Evolutionary conservation across 2,888 invertebrate species (phyloP).

Genomic region (Hemistola chrysoprasaria): DNA sequence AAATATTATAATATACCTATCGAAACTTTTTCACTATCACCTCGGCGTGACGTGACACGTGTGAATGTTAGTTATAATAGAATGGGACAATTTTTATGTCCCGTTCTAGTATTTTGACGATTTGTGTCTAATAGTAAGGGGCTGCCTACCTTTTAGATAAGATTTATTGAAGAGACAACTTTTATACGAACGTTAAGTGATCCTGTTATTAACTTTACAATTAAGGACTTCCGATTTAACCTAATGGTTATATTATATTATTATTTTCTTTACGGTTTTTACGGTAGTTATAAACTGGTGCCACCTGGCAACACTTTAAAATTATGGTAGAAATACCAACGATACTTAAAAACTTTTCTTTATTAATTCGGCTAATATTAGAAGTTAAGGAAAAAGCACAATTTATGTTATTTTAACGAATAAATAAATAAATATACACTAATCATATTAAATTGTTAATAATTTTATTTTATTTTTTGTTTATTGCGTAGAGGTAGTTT

Average conservation of each 20-base stretch:
- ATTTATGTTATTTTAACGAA: constrained; percentile 70
- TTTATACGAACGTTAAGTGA: constrained; percentile 81
- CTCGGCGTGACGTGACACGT: constrained; percentile 57
- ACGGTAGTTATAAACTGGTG: constrained; percentile 36
- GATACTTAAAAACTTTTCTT: constrained; percentile 40
- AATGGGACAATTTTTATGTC: constrained; percentile 61
- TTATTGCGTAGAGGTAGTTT: constrained; percentile 58
- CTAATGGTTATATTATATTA: constrained; percentile 57
- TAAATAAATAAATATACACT: constrained; percentile 61
- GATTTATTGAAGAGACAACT: constrained; percentile 79
- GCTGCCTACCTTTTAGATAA: constrained; percentile 78
- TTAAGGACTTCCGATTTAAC: constrained; percentile 76
- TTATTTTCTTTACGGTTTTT: constrained; percentile 40
- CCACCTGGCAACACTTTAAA: constrained; percentile 50
- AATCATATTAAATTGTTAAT: constrained; percentile 73
- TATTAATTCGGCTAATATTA: constrained; percentile 76
- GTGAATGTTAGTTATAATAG: constrained; percentile 54
- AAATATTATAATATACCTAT: constrained; percentile 39
- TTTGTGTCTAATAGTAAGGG: constrained; percentile 48
- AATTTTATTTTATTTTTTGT: constrained; percentile 72
- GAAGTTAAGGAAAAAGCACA: constrained; percentile 75
- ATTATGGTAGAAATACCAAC: constrained; percentile 38
- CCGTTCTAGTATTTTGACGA: constrained; percentile 34
- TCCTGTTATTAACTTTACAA: constrained; percentile 77
- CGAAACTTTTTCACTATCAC: constrained; percentile 66